Evolutionary conservation across 1,140 invertebrate genomes (phyloP).

Genomic region (Drosophila takahashii): DNA sequence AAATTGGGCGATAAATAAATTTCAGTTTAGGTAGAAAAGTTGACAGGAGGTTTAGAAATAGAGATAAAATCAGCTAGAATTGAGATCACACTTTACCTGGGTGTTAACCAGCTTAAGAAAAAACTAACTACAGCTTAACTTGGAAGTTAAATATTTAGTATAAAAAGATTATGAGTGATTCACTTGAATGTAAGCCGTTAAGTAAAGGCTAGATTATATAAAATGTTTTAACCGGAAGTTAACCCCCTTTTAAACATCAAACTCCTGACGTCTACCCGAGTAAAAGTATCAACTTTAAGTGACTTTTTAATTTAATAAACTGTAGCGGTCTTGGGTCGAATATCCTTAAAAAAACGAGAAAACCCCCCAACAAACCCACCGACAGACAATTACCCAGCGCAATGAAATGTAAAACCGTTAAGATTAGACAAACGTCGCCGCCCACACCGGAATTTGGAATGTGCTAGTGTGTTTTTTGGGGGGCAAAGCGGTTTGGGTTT

Average conservation of each 20-base stretch:
- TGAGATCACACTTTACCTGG: not conserved
- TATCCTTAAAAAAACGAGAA: constrained; percentile 3
- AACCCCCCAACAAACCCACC: not conserved
- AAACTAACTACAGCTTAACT: not conserved
- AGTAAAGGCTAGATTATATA: not conserved
- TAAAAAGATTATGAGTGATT: too few species aligned
- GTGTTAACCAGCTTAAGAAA: not conserved
- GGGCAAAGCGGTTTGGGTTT: too few species aligned
- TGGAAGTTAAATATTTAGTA: not conserved
- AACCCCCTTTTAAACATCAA: not conserved
- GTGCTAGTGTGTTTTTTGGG: constrained; percentile 16
- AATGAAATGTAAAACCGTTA: constrained; percentile 83
- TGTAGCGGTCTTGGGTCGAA: constrained; percentile 36
- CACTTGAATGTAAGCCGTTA: not conserved
- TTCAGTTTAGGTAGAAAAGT: not conserved
- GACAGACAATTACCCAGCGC: constrained; percentile 63
- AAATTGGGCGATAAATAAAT: not conserved
- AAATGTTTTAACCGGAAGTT: too few species aligned
- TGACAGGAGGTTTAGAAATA: not conserved
- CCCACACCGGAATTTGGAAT: constrained; percentile 20
- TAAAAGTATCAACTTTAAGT: constrained; percentile 32
- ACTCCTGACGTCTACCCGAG: too few species aligned
- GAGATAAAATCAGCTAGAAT: not conserved
- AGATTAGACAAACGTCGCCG: constrained; percentile 75
- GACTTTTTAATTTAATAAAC: constrained; percentile 70